Percentiles rank a stretch among this genome's conserved stretches.
Conservation (phyloP, 1,140 invertebrate species). For the Drosophila parabipectinata region DNA sequence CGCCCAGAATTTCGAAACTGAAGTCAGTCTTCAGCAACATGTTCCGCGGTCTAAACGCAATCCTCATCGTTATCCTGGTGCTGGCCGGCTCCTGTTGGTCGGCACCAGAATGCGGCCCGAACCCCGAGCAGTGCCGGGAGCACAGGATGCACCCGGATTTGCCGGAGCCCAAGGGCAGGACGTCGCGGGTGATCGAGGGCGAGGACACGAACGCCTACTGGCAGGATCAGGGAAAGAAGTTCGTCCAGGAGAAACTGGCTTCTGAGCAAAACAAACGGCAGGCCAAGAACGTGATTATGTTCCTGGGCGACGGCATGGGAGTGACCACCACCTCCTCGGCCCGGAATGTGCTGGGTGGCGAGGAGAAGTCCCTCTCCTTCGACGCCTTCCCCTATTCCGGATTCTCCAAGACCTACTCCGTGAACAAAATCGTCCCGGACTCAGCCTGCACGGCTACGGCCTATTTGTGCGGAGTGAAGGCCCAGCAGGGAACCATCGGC, state of each 20-base stretch:
- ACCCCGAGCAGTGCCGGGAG: conserved; percentile 56
- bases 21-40: conserved; percentile 59
- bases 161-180: conserved; percentile 21
- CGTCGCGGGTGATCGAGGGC: conserved; percentile 24
- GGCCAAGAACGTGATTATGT: conserved; percentile 91
- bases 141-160: conserved; percentile 68
- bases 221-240: conserved; percentile 62
- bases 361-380: conserved; percentile 89
- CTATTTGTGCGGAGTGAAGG: conserved; percentile 92
- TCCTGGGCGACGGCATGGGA: conserved; percentile 93
- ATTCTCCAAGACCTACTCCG: conserved; percentile 93
- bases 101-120: conserved; percentile 56
- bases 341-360: conserved; percentile 87
- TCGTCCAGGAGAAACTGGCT: conserved; percentile 57
- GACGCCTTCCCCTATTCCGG: conserved; percentile 90
- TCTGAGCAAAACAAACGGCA: conserved; percentile 81
- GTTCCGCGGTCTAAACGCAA: conserved; percentile 45
- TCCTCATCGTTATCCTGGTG: conserved; percentile 33
- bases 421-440: conserved; percentile 92
- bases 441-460: conserved; percentile 91
- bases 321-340: conserved; percentile 90
- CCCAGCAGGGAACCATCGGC: conserved; percentile 90
- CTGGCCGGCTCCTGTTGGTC: conserved; percentile 29
- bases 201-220: conserved; percentile 78
- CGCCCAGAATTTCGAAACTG: conserved; percentile 1